Conservation (phyloP, 2,113 vertebrate species). For the Syrrhaptes paradoxus region DNA sequence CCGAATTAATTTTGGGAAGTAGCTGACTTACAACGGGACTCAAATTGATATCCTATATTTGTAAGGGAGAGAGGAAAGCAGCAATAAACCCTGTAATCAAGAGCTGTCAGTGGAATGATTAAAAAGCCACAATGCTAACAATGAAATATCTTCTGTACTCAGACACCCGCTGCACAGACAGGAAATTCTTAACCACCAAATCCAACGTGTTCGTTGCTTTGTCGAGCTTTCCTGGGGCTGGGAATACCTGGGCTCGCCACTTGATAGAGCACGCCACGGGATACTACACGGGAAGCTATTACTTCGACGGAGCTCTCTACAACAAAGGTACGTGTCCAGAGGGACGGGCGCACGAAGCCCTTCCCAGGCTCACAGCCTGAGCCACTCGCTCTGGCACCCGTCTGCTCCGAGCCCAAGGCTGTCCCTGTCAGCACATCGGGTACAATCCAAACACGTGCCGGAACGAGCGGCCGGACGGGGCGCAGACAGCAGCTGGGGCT, state of each 20-base stretch:
- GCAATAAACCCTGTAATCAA: conserved; percentile 33
- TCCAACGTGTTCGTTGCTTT: conserved; percentile 89
- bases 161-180: conserved; percentile 93
- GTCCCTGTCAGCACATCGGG: background rate
- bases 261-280: conserved; percentile 93
- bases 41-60: background rate
- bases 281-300: conserved; percentile 96
- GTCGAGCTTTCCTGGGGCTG: conserved; percentile 94
- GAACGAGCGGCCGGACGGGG: rapidly evolving
- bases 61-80: background rate
- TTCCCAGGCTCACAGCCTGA: background rate
- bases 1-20: conserved; percentile 29
- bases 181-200: conserved; percentile 88
- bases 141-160: conserved; percentile 20
- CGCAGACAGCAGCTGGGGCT: background rate
- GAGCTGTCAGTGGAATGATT: conserved; percentile 30
- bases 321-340: conserved; percentile 84
- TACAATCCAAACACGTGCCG: background rate
- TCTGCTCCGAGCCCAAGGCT: background rate
- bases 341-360: background rate
- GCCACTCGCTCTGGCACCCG: background rate
- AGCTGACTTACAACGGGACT: conserved; percentile 25
- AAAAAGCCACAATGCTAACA: conserved; percentile 10
- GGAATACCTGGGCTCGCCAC: conserved; percentile 95
- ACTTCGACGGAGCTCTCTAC: conserved; percentile 94